phyloP scores from a whole-genome alignment of 2,888 invertebrate species.

The Eulithis testata region DNA sequence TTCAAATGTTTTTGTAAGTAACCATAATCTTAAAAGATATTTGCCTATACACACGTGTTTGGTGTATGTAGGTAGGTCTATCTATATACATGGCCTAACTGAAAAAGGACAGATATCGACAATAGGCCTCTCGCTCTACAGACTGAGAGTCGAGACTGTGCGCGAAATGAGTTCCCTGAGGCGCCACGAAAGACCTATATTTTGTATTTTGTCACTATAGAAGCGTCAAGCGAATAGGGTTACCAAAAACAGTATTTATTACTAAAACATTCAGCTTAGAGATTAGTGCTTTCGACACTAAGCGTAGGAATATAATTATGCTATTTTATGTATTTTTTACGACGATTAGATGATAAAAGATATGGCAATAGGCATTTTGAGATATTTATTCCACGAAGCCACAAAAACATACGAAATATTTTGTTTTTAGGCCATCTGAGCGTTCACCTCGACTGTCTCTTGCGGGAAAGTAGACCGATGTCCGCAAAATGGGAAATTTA shows the following conservation, averaged over 20 bases:
- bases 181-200: constrained; percentile 37
- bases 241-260: background rate
- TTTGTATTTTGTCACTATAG: constrained; percentile 4
- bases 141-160: constrained; percentile 54
- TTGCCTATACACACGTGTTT: too few species aligned
- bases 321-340: too few species aligned
- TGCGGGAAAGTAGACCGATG: constrained; percentile 52
- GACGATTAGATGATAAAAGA: too few species aligned
- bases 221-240: constrained; percentile 6
- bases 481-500: constrained; percentile 49
- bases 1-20: too few species aligned
- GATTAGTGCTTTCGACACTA: too few species aligned
- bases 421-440: constrained; percentile 50
- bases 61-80: too few species aligned
- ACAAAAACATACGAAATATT: constrained; percentile 36
- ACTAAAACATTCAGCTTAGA: too few species aligned
- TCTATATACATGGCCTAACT: too few species aligned
- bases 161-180: constrained; percentile 54
- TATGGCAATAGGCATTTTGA: background rate
- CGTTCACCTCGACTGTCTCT: constrained; percentile 50
- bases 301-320: background rate
- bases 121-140: constrained; percentile 54
- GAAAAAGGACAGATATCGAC: too few species aligned
- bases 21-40: too few species aligned
- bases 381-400: constrained; percentile 10